Evolutionary conservation across 2,888 invertebrate genomes (phyloP).

Genomic region (Clunio marinus): DNA sequence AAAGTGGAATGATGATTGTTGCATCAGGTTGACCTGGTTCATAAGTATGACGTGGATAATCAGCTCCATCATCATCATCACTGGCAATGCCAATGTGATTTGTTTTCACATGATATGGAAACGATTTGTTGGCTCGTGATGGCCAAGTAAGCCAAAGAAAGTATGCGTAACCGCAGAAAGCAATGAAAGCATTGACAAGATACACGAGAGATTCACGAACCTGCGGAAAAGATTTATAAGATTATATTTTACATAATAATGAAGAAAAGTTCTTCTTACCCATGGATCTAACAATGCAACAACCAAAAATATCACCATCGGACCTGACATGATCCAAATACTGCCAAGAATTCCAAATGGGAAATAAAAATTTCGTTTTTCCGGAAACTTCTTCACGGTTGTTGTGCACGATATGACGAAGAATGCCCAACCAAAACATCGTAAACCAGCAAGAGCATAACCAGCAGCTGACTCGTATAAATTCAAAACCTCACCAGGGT

Average conservation of each 20-base stretch:
- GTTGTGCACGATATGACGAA: conserved; percentile 57
- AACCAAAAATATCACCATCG: conserved; percentile 70
- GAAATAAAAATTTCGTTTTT: conserved; percentile 76
- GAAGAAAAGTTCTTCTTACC: conserved; percentile 51
- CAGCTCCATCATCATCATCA: conserved; percentile 44
- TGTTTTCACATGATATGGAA: conserved; percentile 86
- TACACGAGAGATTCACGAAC: conserved; percentile 67
- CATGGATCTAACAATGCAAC: conserved; percentile 77
- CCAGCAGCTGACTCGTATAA: conserved; percentile 89
- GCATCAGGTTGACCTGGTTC: conserved; percentile 41
- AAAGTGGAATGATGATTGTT: conserved; percentile 61
- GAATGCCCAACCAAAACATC: conserved; percentile 77
- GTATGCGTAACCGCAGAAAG: conserved; percentile 64
- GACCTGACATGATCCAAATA: conserved; percentile 81
- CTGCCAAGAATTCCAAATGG: conserved; percentile 79
- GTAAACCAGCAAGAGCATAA: conserved; percentile 70
- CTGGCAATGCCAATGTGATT: conserved; percentile 73
- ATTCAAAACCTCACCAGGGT: conserved; percentile 86
- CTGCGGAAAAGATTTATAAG: not conserved
- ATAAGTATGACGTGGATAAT: conserved; percentile 44
- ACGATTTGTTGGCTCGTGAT: conserved; percentile 79
- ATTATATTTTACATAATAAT: not conserved
- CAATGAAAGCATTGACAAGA: conserved; percentile 62
- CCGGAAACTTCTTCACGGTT: conserved; percentile 77
- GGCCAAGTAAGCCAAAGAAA: conserved; percentile 79